Conservation (phyloP, 2,113 vertebrate genomes). For the Lophochroa leadbeateri region DNA sequence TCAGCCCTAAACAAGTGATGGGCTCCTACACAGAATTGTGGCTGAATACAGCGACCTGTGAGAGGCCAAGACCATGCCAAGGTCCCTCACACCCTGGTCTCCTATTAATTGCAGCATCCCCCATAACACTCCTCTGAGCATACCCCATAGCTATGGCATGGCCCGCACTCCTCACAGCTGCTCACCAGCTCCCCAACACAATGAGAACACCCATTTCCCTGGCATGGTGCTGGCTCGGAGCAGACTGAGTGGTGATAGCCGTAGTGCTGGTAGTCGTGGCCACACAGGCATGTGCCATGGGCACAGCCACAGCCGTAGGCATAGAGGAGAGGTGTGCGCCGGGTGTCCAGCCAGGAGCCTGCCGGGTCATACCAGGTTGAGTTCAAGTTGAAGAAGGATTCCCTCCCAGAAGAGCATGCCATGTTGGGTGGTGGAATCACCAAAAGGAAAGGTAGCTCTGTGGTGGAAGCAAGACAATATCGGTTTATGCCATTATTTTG, state of each 20-base stretch:
- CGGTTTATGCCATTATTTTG: not conserved
- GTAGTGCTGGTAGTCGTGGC: rapidly evolving
- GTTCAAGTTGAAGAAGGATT: not conserved
- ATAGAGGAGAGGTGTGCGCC: rapidly evolving
- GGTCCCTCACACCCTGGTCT: not conserved
- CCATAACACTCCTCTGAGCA: not conserved
- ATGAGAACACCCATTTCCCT: not conserved
- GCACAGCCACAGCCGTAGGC: rapidly evolving
- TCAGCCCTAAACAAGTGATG: not conserved
- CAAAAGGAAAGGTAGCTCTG: not conserved
- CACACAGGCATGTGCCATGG: rapidly evolving
- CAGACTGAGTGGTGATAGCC: not conserved
- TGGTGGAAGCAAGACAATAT: not conserved
- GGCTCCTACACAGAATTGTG: not conserved
- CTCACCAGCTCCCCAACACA: not conserved
- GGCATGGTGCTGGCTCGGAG: rapidly evolving
- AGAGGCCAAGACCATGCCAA: rapidly evolving
- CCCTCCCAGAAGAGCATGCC: not conserved
- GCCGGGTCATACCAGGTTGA: not conserved
- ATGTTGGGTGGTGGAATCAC: not conserved
- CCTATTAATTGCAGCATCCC: not conserved
- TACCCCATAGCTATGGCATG: not conserved
- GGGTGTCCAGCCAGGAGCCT: not conserved
- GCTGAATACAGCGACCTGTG: rapidly evolving
- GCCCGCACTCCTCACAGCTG: rapidly evolving